Percentiles rank a stretch among this genome's conserved stretches.
These are phyloP conservation scores for Pseudorasbora parva DNA, from an alignment of 2,113 vertebrate species.

Conservation along the genomic window DNA sequence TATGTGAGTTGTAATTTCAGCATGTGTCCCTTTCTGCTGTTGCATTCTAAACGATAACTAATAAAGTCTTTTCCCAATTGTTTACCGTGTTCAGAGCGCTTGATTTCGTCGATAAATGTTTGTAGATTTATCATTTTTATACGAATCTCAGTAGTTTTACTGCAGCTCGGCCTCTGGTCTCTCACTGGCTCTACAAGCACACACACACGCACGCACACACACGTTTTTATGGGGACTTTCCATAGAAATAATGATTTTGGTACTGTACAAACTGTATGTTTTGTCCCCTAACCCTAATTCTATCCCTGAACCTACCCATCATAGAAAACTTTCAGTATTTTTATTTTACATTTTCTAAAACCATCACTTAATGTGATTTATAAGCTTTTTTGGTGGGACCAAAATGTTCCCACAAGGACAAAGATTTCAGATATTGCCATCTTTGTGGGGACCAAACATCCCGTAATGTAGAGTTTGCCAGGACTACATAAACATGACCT, in stretches of 20 bases:
- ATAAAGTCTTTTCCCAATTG: slow-evolving; percentile 99
- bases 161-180: slow-evolving; percentile 51
- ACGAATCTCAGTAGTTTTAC: slow-evolving; percentile 14
- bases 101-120: slow-evolving; percentile 76
- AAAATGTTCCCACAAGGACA: no score
- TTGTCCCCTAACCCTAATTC: no score
- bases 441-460: no score
- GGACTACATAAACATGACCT: background rate
- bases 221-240: background rate
- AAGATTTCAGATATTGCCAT: no score
- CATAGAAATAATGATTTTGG: no score
- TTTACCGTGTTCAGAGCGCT: slow-evolving; percentile 93
- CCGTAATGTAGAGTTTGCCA: no score
- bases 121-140: slow-evolving; percentile 45
- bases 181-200: slow-evolving; percentile 50
- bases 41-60: slow-evolving; percentile 98
- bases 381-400: no score
- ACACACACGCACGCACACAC: slow-evolving; percentile 27
- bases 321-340: no score
- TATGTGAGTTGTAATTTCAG: slow-evolving; percentile 91
- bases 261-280: no score
- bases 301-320: no score
- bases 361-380: no score
- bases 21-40: slow-evolving; percentile 98
- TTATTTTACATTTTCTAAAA: no score